Conservation (phyloP, 2,888 invertebrate genomes). For the Vandiemenella viatica region DNA sequence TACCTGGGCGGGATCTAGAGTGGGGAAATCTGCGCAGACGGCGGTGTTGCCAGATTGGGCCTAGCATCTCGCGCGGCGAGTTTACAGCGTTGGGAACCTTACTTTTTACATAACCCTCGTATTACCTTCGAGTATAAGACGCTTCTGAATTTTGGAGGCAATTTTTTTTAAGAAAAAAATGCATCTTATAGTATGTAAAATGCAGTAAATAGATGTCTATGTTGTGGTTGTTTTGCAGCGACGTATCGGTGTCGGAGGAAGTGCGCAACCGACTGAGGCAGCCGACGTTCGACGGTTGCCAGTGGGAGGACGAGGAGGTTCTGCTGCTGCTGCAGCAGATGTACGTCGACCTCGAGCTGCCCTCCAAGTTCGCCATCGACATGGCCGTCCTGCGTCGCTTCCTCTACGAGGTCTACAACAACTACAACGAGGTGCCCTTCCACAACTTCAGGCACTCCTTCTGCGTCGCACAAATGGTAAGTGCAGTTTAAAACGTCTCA, state of each 20-base stretch:
- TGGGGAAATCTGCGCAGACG: no score
- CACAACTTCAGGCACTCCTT: slow-evolving; percentile 79
- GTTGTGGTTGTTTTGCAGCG: slow-evolving; percentile 37
- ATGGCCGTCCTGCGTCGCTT: slow-evolving; percentile 51
- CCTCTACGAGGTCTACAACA: slow-evolving; percentile 60
- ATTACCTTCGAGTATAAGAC: no score
- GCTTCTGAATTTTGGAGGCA: no score
- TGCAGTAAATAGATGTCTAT: no score
- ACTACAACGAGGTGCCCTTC: slow-evolving; percentile 75
- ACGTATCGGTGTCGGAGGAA: slow-evolving; percentile 44
- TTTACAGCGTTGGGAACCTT: no score
- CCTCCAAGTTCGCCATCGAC: slow-evolving; percentile 59
- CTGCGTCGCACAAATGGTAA: slow-evolving; percentile 76
- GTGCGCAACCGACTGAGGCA: slow-evolving; percentile 47
- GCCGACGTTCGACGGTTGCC: slow-evolving; percentile 64
- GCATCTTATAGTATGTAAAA: no score
- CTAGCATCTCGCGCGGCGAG: no score
- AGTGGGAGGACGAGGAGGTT: slow-evolving; percentile 69
- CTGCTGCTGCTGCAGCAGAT: slow-evolving; percentile 62
- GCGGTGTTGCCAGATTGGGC: no score
- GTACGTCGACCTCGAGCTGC: slow-evolving; percentile 63
- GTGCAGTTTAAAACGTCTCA: no score
- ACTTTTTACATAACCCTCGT: no score
- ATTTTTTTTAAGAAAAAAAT: no score
- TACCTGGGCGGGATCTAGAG: no score